These are phyloP conservation scores for Apodemus sylvaticus DNA, from an alignment of 2,113 vertebrate genomes.

Conservation along the genomic window DNA sequence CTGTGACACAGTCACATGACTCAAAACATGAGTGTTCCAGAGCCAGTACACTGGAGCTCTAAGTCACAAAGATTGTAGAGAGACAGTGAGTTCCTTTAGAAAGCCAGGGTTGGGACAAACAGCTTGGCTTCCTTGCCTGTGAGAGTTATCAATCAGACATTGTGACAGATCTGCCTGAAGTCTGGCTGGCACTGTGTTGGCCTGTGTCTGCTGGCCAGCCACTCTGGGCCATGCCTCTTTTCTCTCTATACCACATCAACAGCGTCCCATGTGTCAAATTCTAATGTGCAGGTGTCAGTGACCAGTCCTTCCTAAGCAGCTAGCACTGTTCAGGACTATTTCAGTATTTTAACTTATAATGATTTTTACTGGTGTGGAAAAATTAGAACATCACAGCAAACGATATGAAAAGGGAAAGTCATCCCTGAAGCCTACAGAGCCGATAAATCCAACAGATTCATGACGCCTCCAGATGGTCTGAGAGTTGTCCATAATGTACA, in stretches of 20 bases:
- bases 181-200: background rate
- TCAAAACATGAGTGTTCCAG: background rate
- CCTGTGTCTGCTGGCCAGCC: background rate
- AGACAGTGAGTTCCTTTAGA: background rate
- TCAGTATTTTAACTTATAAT: background rate
- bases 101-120: background rate
- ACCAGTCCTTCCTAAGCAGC: background rate
- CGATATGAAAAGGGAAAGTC: background rate
- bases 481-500: background rate
- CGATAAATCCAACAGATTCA: background rate
- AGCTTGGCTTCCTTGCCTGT: background rate
- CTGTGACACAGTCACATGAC: background rate
- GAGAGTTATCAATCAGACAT: background rate
- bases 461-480: background rate
- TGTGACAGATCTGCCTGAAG: background rate
- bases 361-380: background rate
- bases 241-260: background rate
- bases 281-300: background rate
- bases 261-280: background rate
- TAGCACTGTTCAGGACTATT: fast-evolving
- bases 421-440: background rate
- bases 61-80: background rate
- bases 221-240: background rate
- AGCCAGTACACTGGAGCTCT: background rate
- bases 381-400: background rate